Base-by-base conservation (phyloP, 2,113 vertebrate species). In the Colius striatus region DNA sequence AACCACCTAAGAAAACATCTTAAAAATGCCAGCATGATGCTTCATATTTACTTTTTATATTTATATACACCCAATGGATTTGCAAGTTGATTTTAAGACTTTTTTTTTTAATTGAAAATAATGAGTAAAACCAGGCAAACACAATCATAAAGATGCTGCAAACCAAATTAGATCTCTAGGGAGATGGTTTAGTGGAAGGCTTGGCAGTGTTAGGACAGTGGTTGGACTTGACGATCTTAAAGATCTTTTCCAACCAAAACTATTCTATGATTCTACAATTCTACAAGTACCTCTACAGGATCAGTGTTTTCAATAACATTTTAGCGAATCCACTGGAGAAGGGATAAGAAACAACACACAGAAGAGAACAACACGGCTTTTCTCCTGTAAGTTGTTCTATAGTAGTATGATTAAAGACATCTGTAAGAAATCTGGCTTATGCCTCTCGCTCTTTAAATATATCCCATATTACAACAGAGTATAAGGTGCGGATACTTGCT, bases 301-400 rank as follows among this genome's bases (percentile, higher is more conserved):
- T 87, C 30, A 76, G 13, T 61, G 34, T 65, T 93, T 90, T 61
- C 75, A 85, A 70, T 74, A 71, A 85, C 47, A 74, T 74, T 91
- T 94, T 74, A 74, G 29, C 88, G 91, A 87, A 79, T 87, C 43
- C 78, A 84, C n/a, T 79, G 45, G 89, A 90, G 25, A 78, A 65
- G n/a, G 29, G 23, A 22, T 53, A 94, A 87, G 27, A 83, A 94
- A 87, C 27, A 8, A 43, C 73, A 87, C 16, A 19, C 13, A 63
- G 60, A 82, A 90, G 60, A 63, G 29, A 84, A 87, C 26, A 6
- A 67, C 63, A 63, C 57, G 25, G 34, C 32, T 91, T 94, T 74
- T 94, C 36, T 87, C 78, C 61, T 53, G n/a, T 26, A 75, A 75
- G n/a, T 88, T 75, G 55, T 84, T 91, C 62, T 80, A 54, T 60